phyloP scores from a whole-genome alignment of 2,113 vertebrate species.

The Tetrao urogallus region DNA sequence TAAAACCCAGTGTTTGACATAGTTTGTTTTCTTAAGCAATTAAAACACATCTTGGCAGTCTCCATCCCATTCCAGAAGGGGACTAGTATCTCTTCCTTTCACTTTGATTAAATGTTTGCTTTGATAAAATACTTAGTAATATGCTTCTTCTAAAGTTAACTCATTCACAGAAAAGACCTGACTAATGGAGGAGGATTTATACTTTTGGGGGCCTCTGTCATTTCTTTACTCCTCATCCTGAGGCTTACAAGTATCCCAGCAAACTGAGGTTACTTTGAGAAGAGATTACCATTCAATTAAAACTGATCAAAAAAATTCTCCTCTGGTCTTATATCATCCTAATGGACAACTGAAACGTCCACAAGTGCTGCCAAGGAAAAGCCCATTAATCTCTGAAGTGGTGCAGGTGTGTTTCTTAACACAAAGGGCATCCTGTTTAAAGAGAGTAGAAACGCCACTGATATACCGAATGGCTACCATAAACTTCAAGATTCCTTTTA shows the following conservation, averaged over 20 bases:
- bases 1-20: slow-evolving; percentile 66
- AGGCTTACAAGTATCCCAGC: background rate
- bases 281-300: background rate
- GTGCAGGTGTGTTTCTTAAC: slow-evolving; percentile 45
- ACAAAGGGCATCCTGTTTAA: slow-evolving; percentile 24
- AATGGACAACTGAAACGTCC: slow-evolving; percentile 27
- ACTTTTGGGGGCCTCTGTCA: background rate
- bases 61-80: slow-evolving; percentile 59
- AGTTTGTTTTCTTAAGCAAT: slow-evolving; percentile 71
- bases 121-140: slow-evolving; percentile 64
- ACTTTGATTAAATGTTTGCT: slow-evolving; percentile 69
- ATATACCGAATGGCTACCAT: background rate
- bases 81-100: slow-evolving; percentile 63
- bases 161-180: slow-evolving; percentile 36
- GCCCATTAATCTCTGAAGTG: slow-evolving; percentile 17
- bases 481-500: background rate
- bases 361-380: slow-evolving; percentile 28
- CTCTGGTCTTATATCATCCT: slow-evolving; percentile 23
- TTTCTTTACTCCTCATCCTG: slow-evolving; percentile 18
- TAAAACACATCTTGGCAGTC: slow-evolving; percentile 71
- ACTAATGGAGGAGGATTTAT: slow-evolving; percentile 45
- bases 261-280: background rate
- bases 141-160: slow-evolving; percentile 9
- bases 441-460: background rate
- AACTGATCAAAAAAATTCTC: background rate